phyloP scores from a whole-genome alignment of 2,797 vertebrate species.

The Labeo calbasu region DNA sequence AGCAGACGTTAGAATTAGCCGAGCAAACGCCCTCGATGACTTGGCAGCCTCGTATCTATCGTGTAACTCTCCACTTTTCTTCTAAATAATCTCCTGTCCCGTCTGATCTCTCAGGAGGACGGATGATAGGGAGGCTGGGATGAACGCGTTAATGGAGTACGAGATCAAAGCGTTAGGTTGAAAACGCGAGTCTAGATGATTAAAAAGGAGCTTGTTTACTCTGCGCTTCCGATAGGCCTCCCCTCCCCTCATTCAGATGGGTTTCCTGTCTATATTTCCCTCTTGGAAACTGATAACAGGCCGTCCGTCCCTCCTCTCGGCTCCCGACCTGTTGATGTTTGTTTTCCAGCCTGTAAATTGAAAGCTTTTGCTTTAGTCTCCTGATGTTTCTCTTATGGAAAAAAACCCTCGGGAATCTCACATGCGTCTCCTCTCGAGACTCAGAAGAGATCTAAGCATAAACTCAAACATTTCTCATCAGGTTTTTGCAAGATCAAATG shows the following conservation, averaged over 20 bases:
- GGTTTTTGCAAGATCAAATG: not conserved
- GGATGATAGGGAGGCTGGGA: slow-evolving; percentile 64
- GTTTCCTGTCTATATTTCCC: slow-evolving; percentile 82
- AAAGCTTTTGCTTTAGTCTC: not conserved
- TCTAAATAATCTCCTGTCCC: slow-evolving; percentile 14
- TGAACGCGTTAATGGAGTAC: slow-evolving; percentile 66
- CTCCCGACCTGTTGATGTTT: slow-evolving; percentile 55
- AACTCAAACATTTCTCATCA: not conserved
- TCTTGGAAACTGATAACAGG: slow-evolving; percentile 76
- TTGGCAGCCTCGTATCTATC: slow-evolving; percentile 37
- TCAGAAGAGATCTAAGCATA: not conserved
- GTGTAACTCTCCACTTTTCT: slow-evolving; percentile 41
- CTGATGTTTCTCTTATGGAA: not conserved
- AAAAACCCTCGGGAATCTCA: not conserved
- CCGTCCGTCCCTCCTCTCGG: slow-evolving; percentile 56
- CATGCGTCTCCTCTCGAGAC: not conserved
- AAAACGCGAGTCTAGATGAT: slow-evolving; percentile 82
- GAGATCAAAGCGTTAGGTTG: slow-evolving; percentile 81
- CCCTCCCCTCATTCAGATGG: slow-evolving; percentile 67
- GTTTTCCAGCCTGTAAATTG: slow-evolving; percentile 18
- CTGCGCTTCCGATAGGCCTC: slow-evolving; percentile 79
- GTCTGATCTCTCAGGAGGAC: slow-evolving; percentile 46
- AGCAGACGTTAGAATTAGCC: not conserved
- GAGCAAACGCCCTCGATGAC: slow-evolving; percentile 5
- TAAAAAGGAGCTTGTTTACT: slow-evolving; percentile 83